Evolutionary conservation across 2,113 vertebrate species (phyloP), one percentile per base, ranked within the genome.

Genomic region (Grammomys surdaster): DNA sequence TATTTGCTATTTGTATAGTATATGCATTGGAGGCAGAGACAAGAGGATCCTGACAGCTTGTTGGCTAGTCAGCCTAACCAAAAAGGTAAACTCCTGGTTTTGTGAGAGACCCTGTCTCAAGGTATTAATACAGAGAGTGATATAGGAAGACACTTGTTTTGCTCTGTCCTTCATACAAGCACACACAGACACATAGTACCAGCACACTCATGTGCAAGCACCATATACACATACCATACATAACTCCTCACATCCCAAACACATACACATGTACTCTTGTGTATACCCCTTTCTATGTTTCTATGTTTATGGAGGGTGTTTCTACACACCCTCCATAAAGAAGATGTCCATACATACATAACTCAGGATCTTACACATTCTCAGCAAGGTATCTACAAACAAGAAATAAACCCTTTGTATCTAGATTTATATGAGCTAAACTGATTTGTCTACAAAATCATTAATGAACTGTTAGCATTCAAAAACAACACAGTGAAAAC

Each of bases 401-500:
- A 36, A 93, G 58, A 75, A 77, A 87, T 22, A 87, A 22, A 93
- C 4, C 12, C 7, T 26, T 40, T 86, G 51, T 0, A 70, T 70
- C 4, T 90, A 89, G 95, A 46, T 80, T 89, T 92, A 63, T 84
- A 78, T 89, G 48, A 90, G 69, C 75, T 76, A 80, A 72, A 90
- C 12, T 81, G 56, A 92, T 92, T 91, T 92, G 54, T 82, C 31
- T 92, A 19, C 78, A 90, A 96, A 96, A 91, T 86, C 33, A 91
- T 93, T 86, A 91, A 82, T 69, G 24, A 96, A 82, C 17, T 88
- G 16, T 14, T 77, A 90, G 58, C 90, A 60, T 33, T 95, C 22
- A 91, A 91, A 96, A 97, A 69, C 26, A 94, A 69, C 93, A 51
- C 89, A 94, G 86, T 46, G 89, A 96, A 48, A 56, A 95, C 84